Evolutionary conservation across 2,888 invertebrate species (phyloP), one percentile per base, ranked within the genome.

Genomic region (Ptychoptera albimana): DNA sequence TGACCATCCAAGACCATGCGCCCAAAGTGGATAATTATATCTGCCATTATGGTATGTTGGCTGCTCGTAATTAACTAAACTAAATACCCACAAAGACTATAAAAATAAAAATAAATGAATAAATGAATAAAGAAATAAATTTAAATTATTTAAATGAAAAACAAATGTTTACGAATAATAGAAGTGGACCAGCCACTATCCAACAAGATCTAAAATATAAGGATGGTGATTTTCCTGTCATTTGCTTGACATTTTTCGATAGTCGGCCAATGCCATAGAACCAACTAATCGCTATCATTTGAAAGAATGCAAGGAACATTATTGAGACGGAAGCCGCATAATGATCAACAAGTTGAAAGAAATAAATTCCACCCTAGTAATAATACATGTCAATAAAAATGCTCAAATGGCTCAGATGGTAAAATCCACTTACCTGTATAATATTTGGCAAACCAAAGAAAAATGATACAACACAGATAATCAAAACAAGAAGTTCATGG

Each of bases 261-360:
- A 92, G 64, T 53, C 82, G 72, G 45, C 75, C 75, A 1, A 84
- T 82, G 34, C 92, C 92, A 59, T 92, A 93, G 59, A 88, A 82
- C 91, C 92, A 93, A 6, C 87, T 79, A 48, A 93, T 79, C 8
- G 83, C 92, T 44, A 91, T 82, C 42, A 89, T 82, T 72, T 93
- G 92, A 57, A 92, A 91, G 66, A 93, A 91, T 32, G 92, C 91
- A 51, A 92, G 72, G 60, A 88, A 91, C 68, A 92, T 83, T 43
- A 92, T 84, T 45, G 91, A 86, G 54, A 91, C 80, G 38, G 86
- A 85, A 13, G 89, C 88, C n/a, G 91, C 87, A 60, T 89, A 93
- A 59, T 86, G 87, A 61, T 92, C 92, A 73, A 93, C 83, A 51
- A 93, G 62, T 69, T 89, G 89, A 61, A 92, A 88, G 59, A 84